Conservation (phyloP, 2,113 vertebrate genomes). For the Oncorhynchus kisutch region DNA sequence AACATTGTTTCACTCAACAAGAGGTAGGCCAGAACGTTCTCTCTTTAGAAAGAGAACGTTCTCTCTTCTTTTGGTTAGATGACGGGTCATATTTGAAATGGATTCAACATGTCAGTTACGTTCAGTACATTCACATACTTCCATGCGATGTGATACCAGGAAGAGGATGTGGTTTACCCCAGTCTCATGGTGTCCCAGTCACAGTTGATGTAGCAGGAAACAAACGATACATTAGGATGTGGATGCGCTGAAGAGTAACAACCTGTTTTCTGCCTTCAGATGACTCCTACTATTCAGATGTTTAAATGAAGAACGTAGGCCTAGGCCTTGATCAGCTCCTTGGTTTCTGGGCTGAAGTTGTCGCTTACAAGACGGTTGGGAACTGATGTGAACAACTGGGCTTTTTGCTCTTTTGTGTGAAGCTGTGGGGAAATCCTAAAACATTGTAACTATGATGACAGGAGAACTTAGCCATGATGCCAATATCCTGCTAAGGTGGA, state of each 20-base stretch:
- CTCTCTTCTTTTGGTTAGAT: no score
- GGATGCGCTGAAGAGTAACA: background rate
- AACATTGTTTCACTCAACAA: no score
- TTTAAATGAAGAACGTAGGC: background rate
- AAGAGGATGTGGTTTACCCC: background rate
- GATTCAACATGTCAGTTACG: no score
- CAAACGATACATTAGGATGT: background rate
- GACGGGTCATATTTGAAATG: no score
- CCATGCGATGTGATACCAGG: background rate
- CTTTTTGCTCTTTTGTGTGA: background rate
- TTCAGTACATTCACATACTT: background rate
- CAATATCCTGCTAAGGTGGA: no score
- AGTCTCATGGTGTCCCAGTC: slow-evolving; percentile 1
- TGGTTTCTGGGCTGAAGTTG: background rate
- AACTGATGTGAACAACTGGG: background rate
- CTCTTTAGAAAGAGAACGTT: no score
- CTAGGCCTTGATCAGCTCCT: background rate
- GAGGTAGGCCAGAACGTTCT: no score
- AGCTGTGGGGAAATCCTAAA: background rate
- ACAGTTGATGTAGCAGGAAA: background rate
- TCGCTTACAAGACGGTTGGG: background rate
- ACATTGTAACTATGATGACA: background rate
- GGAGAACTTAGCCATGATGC: background rate
- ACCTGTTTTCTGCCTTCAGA: background rate
- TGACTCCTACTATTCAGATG: background rate